Percentiles rank a stretch among this genome's conserved stretches.
These are phyloP conservation scores for Acanthosepion esculentum DNA, from an alignment of 2,888 invertebrate species.

Conservation along the genomic window DNA sequence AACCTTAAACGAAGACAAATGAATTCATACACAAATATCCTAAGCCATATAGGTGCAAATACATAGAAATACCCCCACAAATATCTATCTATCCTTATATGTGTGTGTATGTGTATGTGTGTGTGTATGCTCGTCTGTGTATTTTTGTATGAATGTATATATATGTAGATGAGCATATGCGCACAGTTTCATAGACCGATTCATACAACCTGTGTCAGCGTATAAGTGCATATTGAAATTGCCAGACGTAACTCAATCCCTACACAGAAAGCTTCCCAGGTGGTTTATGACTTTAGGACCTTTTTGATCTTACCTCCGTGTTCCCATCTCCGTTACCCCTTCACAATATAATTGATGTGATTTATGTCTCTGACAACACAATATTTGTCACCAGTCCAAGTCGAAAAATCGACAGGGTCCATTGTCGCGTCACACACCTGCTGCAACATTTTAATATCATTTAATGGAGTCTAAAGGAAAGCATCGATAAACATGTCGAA, in stretches of 20 bases:
- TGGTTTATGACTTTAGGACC: slow-evolving; percentile 12
- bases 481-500: slow-evolving; percentile 33
- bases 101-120: neutral
- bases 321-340: slow-evolving; percentile 33
- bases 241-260: slow-evolving; percentile 21
- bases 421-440: slow-evolving; percentile 33
- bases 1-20: neutral
- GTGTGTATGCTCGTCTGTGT: neutral
- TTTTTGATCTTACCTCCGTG: slow-evolving; percentile 33
- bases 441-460: slow-evolving; percentile 33
- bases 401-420: slow-evolving; percentile 33
- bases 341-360: slow-evolving; percentile 33
- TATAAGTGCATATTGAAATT: neutral
- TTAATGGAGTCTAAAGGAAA: neutral
- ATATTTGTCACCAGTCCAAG: slow-evolving; percentile 23
- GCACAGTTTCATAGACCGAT: neutral
- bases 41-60: too few relatives aligned
- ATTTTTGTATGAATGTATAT: neutral
- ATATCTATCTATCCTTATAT: too few relatives aligned
- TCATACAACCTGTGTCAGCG: neutral
- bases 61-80: too few relatives aligned
- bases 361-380: slow-evolving; percentile 23
- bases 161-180: neutral
- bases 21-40: too few relatives aligned
- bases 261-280: neutral